These are phyloP conservation scores for Trissoscelio sp. DNA, from an alignment of 2,888 invertebrate species.

Conservation along the genomic window DNA sequence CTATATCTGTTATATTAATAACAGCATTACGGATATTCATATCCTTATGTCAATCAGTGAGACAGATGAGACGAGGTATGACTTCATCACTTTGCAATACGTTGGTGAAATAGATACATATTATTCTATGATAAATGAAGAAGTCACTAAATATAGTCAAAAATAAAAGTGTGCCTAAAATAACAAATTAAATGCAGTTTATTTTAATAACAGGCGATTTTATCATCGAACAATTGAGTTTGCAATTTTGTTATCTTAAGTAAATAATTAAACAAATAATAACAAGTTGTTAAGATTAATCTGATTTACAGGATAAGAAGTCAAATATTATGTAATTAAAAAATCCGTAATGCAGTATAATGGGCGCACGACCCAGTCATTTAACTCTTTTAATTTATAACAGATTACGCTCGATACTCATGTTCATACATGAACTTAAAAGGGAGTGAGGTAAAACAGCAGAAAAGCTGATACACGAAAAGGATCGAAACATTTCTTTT, in stretches of 20 bases:
- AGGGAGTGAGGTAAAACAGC: slow-evolving; percentile 22
- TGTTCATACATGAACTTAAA: slow-evolving; percentile 42
- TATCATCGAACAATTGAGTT: no score
- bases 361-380: slow-evolving; percentile 12
- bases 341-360: slow-evolving; percentile 8
- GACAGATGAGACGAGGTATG: slow-evolving; percentile 15
- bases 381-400: slow-evolving; percentile 27
- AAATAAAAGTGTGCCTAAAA: no score
- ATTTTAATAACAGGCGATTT: no score
- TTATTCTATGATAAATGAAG: no score
- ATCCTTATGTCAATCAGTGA: slow-evolving; percentile 23
- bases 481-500: slow-evolving; percentile 64
- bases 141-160: no score
- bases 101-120: not conserved
- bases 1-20: slow-evolving; percentile 11
- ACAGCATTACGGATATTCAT: slow-evolving; percentile 8
- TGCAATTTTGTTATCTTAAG: no score
- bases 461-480: slow-evolving; percentile 43
- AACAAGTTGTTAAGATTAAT: not conserved
- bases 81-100: slow-evolving; percentile 6
- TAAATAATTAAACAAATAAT: no score
- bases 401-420: slow-evolving; percentile 30
- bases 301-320: not conserved
- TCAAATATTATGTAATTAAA: not conserved
- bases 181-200: no score